Evolutionary conservation across 2,113 vertebrate genomes (phyloP), one percentile per base, ranked within the genome.

Genomic region (Epinephelus cyanopodus): DNA sequence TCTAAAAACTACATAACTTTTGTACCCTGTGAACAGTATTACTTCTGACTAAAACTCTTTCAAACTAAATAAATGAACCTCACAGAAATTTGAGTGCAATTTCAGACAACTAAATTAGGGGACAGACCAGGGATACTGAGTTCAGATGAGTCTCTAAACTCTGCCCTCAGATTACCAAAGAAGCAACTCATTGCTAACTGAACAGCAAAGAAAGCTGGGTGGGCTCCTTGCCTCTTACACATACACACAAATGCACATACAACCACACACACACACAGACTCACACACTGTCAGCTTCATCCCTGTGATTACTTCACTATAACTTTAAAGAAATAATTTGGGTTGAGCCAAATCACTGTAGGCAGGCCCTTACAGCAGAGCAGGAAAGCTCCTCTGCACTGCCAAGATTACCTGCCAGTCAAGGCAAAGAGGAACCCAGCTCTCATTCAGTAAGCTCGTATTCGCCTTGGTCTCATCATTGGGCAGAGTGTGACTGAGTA

Each of bases 381-480:
- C 87, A 93, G 91, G 65, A 91, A 93, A 19, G 17, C 91, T 93
- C 66, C 87, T 52, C 94, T 91, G 78, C 91, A 71, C 90, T 87
- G 79, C 94, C 94, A 95, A 93, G 93, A 95, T 95, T 93, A 95
- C 92, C 90, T 80, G 92, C 89, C 93, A 87, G 53, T 86, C 37
- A 56, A 79, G 81, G 82, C 84, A 79, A 75, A 86, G 71, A 79
- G 82, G 37, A 84, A 79, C 78, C 82, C 81, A 80, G 3, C 78
- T 82, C 86, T 85, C 57, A 50, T 89, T 86, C 88, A 93, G 89
- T 67, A 1, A 81, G 81, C 93, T 95, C 89, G 9, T 87, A 95
- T 93, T 94, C 90, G 92, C 92, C 94, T 94, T 95, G 92, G 90
- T 90, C 67, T 95, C 94, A 95, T 95, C 93, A 95, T n/a, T n/a